Evolutionary conservation across 2,888 invertebrate genomes (phyloP), one percentile per base, ranked within the genome.

Genomic region (Strigamia crassipes): DNA sequence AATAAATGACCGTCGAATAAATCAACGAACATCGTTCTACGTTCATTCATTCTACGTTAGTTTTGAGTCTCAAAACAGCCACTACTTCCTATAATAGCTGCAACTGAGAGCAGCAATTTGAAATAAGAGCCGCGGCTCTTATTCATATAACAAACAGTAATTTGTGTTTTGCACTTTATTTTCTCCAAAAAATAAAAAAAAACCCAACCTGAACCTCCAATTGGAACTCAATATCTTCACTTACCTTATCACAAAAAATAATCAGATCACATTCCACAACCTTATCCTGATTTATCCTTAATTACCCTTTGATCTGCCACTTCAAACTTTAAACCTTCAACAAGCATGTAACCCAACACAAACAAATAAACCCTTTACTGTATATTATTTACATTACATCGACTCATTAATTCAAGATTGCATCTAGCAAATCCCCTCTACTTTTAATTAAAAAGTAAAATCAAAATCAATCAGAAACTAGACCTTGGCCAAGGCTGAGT

Each of bases 401-500:
- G 0, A 38, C 38, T 38, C 38, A 46, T 46, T 46, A 46, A 13
- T 18, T 56, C 56, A 21, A n/a, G 56, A 56, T 56, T 56, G 18
- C 56, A 56, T 56, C 56, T 21, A 56, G 18, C n/a, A 18, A n/a
- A n/a, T 18, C 56, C 21, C 56, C n/a, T 56, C 56, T 0, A 15
- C 56, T 9, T 56, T 56, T 56, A 15, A 56, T 56, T 56, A 56
- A 56, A 56, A 56, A 56, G 56, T 56, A 56, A 56, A 56, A 56
- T 56, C 21, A 56, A 56, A 21, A 56, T 56, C 56, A 21, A n/a
- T 56, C 56, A 56, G 15, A 56, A 18, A 56, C n/a, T 56, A 56
- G 56, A 56, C 56, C 56, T 56, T 56, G 56, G 56, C 56, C 56
- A 56, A 56, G 56, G 56, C 56, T 56, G 56, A 56, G 21, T 56